phyloP scores from a whole-genome alignment of 2,113 vertebrate genomes.

The Bujurquina vittata region DNA sequence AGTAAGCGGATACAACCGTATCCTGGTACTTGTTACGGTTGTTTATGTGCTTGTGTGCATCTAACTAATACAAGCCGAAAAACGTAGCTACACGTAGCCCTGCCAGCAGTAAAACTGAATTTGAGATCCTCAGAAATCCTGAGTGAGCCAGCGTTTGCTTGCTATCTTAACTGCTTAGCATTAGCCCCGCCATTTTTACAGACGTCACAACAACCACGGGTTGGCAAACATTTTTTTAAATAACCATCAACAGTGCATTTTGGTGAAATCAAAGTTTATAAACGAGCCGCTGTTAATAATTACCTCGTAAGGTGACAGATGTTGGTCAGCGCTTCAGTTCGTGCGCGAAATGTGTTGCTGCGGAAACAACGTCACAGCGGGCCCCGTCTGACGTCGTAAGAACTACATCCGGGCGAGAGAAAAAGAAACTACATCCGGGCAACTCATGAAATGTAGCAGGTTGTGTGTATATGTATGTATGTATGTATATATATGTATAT shows the following conservation, averaged over 20 bases:
- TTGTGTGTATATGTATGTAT: too few species aligned
- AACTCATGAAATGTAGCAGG: neutral
- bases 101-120: neutral
- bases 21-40: neutral
- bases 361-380: conserved; percentile 2
- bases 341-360: neutral
- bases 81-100: neutral
- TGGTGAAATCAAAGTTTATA: neutral
- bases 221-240: neutral
- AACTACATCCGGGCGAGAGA: conserved; percentile 12
- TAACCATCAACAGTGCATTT: neutral
- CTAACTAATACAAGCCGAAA: neutral
- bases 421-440: too few species aligned
- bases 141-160: neutral
- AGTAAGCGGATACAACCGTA: neutral
- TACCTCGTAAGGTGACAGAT: neutral
- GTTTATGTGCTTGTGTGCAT: too few species aligned
- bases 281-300: rapidly evolving
- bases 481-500: too few species aligned
- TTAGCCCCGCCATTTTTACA: neutral
- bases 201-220: neutral
- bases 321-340: neutral
- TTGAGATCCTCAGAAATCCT: neutral
- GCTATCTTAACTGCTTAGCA: conserved; percentile 13
- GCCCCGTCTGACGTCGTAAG: neutral